Percentiles rank a stretch among this genome's conserved stretches.
phyloP scores from a whole-genome alignment of 2,888 invertebrate species.

The Drosophila buzzatii region DNA sequence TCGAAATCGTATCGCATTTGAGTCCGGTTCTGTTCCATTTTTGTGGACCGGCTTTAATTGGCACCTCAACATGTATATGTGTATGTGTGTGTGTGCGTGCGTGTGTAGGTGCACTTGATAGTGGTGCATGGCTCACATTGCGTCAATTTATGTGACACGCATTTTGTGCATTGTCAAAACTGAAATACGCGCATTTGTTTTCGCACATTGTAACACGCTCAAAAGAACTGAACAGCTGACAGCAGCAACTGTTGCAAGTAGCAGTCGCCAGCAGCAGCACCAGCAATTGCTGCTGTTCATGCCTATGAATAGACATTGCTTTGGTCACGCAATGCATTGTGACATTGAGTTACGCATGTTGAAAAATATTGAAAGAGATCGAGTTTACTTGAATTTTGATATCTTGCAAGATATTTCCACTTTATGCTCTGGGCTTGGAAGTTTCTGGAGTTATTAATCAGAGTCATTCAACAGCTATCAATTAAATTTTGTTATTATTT shows the following conservation, averaged over 20 bases:
- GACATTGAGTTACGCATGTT: conserved; percentile 76
- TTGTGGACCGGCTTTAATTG: conserved; percentile 61
- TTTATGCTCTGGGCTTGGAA: background rate
- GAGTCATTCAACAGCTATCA: background rate
- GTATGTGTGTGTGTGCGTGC: conserved; percentile 3
- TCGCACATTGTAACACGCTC: conserved; percentile 65
- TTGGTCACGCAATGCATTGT: conserved; percentile 54
- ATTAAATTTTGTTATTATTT: no score
- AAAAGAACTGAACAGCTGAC: conserved; percentile 28
- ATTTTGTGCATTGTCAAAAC: conserved; percentile 54
- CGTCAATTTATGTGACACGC: conserved; percentile 54
- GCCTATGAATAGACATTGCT: conserved; percentile 35
- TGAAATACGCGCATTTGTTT: conserved; percentile 59
- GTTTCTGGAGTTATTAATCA: background rate
- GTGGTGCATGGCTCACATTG: conserved; percentile 31
- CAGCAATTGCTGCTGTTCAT: conserved; percentile 21
- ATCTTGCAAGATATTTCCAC: background rate
- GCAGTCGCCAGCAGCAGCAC: background rate
- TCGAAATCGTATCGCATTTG: conserved; percentile 24
- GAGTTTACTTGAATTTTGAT: background rate
- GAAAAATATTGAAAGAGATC: conserved; percentile 9
- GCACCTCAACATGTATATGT: conserved; percentile 58
- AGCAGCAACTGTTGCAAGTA: conserved; percentile 35
- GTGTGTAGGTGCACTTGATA: conserved; percentile 56
- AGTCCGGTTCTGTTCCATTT: conserved; percentile 34